Conservation (phyloP, 2,888 invertebrate genomes). For the Sisyra nigra region DNA sequence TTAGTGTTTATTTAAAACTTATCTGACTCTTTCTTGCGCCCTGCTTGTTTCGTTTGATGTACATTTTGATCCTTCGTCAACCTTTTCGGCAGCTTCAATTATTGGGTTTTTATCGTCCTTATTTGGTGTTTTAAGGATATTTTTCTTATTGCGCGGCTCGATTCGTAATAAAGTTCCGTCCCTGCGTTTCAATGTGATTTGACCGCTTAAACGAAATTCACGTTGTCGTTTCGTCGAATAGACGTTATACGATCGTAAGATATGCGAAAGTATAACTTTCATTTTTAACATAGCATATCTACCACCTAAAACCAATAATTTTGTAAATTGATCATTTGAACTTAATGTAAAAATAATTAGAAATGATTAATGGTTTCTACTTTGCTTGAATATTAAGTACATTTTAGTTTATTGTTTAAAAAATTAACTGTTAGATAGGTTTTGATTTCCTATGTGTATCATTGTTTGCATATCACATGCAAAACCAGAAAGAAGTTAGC, state of each 20-base stretch:
- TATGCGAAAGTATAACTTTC: conserved; percentile 48
- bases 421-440: too few species aligned
- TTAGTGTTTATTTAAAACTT: too few species aligned
- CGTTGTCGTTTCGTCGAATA: conserved; percentile 39
- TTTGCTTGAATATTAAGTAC: too few species aligned
- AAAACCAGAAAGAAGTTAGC: too few species aligned
- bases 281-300: conserved; percentile 56
- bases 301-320: conserved; percentile 29
- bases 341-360: too few species aligned
- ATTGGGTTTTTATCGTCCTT: not conserved
- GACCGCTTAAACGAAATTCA: conserved; percentile 43
- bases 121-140: not conserved
- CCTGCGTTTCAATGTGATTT: conserved; percentile 48
- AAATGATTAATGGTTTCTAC: too few species aligned
- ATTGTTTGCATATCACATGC: too few species aligned
- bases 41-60: too few species aligned
- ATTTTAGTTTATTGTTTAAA: too few species aligned
- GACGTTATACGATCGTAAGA: conserved; percentile 44
- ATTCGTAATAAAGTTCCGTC: conserved; percentile 39
- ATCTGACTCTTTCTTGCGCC: too few species aligned
- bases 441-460: too few species aligned
- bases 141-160: conserved; percentile 11
- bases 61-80: not conserved
- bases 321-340: not conserved
- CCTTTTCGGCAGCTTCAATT: not conserved